Evolutionary conservation across 2,113 vertebrate species (phyloP).

Genomic region (Muntiacus muntjak): DNA sequence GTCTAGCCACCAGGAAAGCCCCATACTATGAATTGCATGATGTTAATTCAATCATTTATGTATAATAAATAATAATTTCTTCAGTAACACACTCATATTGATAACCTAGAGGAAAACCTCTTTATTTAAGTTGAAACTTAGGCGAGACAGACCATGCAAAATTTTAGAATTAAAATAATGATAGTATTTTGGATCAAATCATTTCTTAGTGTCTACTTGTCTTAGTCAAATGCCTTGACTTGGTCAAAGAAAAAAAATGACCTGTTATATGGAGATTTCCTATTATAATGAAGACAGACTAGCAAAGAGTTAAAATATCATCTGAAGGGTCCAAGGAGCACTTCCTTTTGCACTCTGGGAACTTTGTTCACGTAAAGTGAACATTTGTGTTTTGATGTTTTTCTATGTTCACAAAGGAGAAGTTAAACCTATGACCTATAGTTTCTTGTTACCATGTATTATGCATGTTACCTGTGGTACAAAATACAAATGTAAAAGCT

Average conservation of each 20-base stretch:
- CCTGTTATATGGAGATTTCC: not conserved
- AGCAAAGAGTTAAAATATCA: not conserved
- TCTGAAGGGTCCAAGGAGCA: not conserved
- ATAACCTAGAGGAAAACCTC: not conserved
- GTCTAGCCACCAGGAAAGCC: not conserved
- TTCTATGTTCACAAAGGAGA: not conserved
- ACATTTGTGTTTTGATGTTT: not conserved
- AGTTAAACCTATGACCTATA: not conserved
- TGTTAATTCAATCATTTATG: not conserved
- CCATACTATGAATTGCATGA: not conserved
- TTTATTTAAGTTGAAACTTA: not conserved
- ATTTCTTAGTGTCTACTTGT: not conserved
- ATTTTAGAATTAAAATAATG: not conserved
- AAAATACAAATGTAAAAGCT: not conserved
- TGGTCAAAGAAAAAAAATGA: not conserved
- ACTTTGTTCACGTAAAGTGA: not conserved
- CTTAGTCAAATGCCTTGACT: not conserved
- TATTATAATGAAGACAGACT: not conserved
- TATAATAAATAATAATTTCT: not conserved
- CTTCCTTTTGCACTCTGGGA: not conserved
- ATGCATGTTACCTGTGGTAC: not conserved
- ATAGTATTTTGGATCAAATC: not conserved
- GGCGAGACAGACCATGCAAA: not conserved
- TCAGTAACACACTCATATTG: not conserved
- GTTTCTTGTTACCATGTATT: not conserved